Conservation (phyloP, 30 jellyfish, hydroid and myxozoan species). For the Pseudorhiza aurosa region DNA sequence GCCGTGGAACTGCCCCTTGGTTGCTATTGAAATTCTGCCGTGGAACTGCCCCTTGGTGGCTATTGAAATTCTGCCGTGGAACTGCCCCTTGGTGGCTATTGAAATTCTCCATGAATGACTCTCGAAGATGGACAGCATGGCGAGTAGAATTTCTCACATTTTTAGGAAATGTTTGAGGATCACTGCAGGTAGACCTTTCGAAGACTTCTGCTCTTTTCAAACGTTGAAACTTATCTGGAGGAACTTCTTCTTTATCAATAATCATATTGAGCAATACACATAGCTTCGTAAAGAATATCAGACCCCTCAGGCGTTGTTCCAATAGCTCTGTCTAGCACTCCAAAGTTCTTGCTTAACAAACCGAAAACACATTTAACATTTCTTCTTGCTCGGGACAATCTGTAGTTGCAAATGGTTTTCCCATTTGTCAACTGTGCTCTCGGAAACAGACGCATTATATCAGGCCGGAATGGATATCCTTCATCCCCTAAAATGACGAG, state of each 20-base stretch:
- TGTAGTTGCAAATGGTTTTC: conserved; percentile 22
- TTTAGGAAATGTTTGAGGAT: conserved; percentile 18
- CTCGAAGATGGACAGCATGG: conserved; percentile 30
- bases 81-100: conserved; percentile 25
- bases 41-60: too few species aligned
- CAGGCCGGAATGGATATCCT: conserved; percentile 16
- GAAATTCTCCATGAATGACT: conserved; percentile 36
- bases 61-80: conserved; percentile 12
- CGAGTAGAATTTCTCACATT: conserved; percentile 25
- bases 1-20: too few species aligned
- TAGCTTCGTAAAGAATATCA: conserved; percentile 6
- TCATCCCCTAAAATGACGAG: conserved; percentile 36
- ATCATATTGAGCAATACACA: conserved; percentile 29
- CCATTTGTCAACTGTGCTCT: conserved; percentile 26
- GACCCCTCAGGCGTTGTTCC: conserved; percentile 14
- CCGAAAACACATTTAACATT: conserved; percentile 33
- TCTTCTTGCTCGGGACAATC: conserved; percentile 37
- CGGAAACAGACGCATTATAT: conserved; percentile 49
- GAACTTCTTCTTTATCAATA: conserved; percentile 9
- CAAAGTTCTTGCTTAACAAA: conserved; percentile 9
- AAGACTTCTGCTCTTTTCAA: not conserved
- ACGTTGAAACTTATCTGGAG: not conserved
- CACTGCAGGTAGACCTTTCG: not conserved
- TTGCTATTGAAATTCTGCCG: too few species aligned
- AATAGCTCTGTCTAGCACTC: conserved; percentile 22